Evolutionary conservation across 2,888 invertebrate genomes (phyloP).

Genomic region (Andrena flavipes): DNA sequence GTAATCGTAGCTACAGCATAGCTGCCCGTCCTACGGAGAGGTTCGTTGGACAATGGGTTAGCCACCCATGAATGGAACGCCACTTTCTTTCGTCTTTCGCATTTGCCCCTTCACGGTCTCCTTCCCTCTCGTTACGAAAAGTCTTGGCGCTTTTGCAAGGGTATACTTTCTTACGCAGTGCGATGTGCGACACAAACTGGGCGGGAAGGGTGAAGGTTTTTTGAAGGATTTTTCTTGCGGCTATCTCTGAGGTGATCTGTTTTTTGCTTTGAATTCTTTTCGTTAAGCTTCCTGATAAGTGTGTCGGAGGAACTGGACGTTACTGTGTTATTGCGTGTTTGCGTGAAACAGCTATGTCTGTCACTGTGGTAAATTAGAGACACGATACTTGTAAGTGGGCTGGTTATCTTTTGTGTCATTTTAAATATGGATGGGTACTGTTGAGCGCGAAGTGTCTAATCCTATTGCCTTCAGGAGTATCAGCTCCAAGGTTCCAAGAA

Average conservation of each 20-base stretch:
- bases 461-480: neutral
- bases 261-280: neutral
- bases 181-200: conserved; percentile 20
- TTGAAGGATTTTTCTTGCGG: neutral
- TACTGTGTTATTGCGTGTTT: neutral
- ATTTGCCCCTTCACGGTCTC: conserved; percentile 33
- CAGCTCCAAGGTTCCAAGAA: too few species aligned
- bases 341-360: neutral
- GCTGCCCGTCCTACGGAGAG: conserved; percentile 85
- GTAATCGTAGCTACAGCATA: conserved; percentile 86
- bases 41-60: conserved; percentile 69
- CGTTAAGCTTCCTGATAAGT: neutral
- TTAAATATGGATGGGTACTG: neutral
- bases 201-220: neutral
- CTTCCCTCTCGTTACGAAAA: conserved; percentile 46
- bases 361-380: neutral
- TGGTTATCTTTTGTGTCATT: neutral
- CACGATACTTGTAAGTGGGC: neutral
- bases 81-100: conserved; percentile 41
- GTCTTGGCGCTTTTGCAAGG: conserved; percentile 57
- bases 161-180: conserved; percentile 30
- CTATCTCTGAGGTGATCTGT: neutral
- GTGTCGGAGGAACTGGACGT: neutral
- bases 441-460: neutral
- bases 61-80: conserved; percentile 63